Conservation (phyloP, 2,113 vertebrate species). For the Heliornis fulica region DNA sequence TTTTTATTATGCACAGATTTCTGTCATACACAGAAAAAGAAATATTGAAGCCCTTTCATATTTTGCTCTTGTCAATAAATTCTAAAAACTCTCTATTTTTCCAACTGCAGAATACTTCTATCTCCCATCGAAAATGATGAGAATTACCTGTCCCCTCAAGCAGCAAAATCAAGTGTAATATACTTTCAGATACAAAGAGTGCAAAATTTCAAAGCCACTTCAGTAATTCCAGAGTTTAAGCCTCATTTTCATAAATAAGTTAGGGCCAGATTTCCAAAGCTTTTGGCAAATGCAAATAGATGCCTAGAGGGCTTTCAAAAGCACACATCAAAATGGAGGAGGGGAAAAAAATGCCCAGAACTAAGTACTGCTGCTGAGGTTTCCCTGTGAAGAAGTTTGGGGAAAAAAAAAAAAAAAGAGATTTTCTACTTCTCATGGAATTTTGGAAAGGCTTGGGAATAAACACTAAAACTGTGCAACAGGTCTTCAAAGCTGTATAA, state of each 20-base stretch:
- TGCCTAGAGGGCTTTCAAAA: slow-evolving; percentile 27
- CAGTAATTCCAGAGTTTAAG: background rate
- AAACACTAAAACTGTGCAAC: background rate
- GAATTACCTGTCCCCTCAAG: slow-evolving; percentile 23
- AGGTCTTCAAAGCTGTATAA: background rate
- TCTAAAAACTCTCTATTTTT: background rate
- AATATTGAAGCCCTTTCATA: background rate
- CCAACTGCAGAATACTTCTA: background rate
- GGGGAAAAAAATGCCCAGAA: background rate
- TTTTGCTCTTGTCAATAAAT: background rate
- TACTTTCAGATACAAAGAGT: background rate
- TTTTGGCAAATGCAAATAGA: slow-evolving; percentile 46
- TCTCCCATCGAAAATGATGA: background rate
- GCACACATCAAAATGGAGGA: slow-evolving; percentile 9
- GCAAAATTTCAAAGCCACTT: background rate
- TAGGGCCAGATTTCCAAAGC: background rate
- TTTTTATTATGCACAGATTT: background rate
- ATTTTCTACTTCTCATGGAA: background rate
- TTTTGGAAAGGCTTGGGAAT: background rate
- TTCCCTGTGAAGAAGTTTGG: slow-evolving; percentile 7
- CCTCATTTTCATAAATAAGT: slow-evolving; percentile 35
- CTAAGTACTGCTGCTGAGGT: slow-evolving; percentile 13
- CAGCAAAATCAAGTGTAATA: background rate
- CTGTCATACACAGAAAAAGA: background rate
- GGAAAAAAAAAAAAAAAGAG: background rate